Evolutionary conservation across 2,113 vertebrate species (phyloP).

Genomic region (Phoenicopterus ruber): DNA sequence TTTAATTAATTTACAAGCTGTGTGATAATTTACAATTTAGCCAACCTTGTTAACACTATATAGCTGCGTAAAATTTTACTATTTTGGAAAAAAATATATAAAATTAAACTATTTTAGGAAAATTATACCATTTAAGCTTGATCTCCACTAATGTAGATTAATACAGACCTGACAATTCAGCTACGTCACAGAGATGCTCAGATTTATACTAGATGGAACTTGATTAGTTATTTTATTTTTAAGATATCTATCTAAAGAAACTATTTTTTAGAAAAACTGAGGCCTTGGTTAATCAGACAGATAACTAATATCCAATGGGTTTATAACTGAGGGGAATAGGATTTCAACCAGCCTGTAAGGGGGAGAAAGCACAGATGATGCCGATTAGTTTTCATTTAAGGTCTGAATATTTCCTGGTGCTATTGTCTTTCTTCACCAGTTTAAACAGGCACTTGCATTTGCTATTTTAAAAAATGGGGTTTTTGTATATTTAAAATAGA

Average conservation of each 20-base stretch:
- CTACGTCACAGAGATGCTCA: not conserved
- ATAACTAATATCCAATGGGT: not conserved
- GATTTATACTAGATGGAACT: not conserved
- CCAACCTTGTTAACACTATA: not conserved
- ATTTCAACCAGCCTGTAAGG: not conserved
- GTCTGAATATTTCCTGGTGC: not conserved
- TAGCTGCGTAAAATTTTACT: not conserved
- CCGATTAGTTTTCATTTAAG: not conserved
- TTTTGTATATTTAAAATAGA: not conserved
- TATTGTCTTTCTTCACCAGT: not conserved
- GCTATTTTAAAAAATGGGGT: not conserved
- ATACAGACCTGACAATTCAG: not conserved
- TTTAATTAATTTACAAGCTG: not conserved
- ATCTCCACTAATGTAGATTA: not conserved
- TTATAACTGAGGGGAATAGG: not conserved
- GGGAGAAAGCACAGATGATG: not conserved
- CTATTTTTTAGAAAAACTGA: not conserved
- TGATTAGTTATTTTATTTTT: not conserved
- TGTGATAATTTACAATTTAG: not conserved
- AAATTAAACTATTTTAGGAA: not conserved
- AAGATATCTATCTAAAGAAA: not conserved
- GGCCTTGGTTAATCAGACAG: not conserved
- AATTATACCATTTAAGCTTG: not conserved
- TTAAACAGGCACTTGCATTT: not conserved
- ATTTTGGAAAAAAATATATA: not conserved